Percentiles rank a stretch among this genome's conserved stretches.
These are phyloP conservation scores for Alitta virens DNA, from an alignment of 2,888 invertebrate species.

Conservation along the genomic window DNA sequence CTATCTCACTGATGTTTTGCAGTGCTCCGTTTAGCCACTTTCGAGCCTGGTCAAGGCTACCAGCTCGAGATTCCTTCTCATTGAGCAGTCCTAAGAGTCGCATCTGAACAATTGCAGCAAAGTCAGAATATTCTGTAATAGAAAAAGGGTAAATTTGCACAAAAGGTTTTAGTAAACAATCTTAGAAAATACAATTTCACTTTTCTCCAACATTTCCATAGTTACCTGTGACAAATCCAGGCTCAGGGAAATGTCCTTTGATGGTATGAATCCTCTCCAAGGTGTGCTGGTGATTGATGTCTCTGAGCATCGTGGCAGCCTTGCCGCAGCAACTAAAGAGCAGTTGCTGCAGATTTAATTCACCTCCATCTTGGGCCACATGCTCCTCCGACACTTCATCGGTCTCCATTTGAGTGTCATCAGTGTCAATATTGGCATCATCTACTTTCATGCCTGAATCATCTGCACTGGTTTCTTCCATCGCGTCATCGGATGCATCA, in stretches of 20 bases:
- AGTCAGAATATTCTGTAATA: background rate
- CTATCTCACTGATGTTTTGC: slow-evolving; percentile 39
- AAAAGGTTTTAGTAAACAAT: background rate
- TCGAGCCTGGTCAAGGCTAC: slow-evolving; percentile 5
- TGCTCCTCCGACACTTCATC: background rate
- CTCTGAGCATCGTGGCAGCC: slow-evolving; percentile 41
- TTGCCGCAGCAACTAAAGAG: slow-evolving; percentile 35
- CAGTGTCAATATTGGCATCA: background rate
- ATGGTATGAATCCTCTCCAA: too few species aligned
- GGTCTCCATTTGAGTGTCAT: background rate
- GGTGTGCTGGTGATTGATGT: slow-evolving; percentile 11
- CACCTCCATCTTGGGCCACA: background rate
- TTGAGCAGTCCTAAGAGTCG: slow-evolving; percentile 35
- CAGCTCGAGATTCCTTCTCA: slow-evolving; percentile 34
- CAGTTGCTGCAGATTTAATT: slow-evolving; percentile 11
- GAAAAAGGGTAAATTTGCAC: background rate
- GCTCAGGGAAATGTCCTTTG: too few species aligned
- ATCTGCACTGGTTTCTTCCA: too few species aligned
- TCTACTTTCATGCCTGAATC: too few species aligned
- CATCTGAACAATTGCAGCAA: background rate
- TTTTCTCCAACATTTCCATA: too few species aligned
- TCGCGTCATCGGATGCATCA: too few species aligned
- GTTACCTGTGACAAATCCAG: too few species aligned
- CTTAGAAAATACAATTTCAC: too few species aligned
- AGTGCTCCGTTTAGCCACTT: slow-evolving; percentile 37